Evolutionary conservation across 1,140 invertebrate genomes (phyloP), one percentile per base, ranked within the genome.

Genomic region (Pentalonia nigronervosa): DNA sequence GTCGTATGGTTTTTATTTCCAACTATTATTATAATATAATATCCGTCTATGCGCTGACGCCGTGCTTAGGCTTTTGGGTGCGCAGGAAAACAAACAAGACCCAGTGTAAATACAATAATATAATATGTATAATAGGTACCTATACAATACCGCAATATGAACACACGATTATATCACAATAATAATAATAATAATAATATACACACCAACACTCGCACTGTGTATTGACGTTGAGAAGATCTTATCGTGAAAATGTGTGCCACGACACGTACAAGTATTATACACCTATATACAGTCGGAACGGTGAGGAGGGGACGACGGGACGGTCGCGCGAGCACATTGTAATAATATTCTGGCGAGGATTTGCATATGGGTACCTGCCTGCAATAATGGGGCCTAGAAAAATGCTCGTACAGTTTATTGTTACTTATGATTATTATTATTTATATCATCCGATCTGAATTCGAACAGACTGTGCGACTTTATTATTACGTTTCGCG

Each of bases 401-500:
- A 81, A 92, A 84, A 92, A 92, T 84, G 91, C 67, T 84, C 83
- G 83, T 83, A 47, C 23, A 76, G 23, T 48, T 81, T 88, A 88
- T 88, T 88, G 60, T 50, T 34, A 30, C 41, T n/a, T 67, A n/a
- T 67, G n/a, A 67, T 4, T 14, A n/a, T 67, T 67, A 67, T 4
- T 14, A 67, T n/a, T 41, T 9, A 30, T 60, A 88, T 53, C 81
- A 91, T 91, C 67, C 48, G 90, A 81, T 91, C 60, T 41, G 41
- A 4, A 2, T 4, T 41, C n/a, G 25, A 21, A 6, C 36, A 25
- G 8, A 81, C 60, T 20, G 87, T 21, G n/a, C 47, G 86, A 48
- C 30, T 34, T 48, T 50, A 50, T 88, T 88, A 88, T 50, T 86
- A 8, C 30, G 25, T 87, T 48, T 48, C 17, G 21, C n/a, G 9